phyloP scores from a whole-genome alignment of 2,888 invertebrate genomes.

The Ctenicera cuprea region DNA sequence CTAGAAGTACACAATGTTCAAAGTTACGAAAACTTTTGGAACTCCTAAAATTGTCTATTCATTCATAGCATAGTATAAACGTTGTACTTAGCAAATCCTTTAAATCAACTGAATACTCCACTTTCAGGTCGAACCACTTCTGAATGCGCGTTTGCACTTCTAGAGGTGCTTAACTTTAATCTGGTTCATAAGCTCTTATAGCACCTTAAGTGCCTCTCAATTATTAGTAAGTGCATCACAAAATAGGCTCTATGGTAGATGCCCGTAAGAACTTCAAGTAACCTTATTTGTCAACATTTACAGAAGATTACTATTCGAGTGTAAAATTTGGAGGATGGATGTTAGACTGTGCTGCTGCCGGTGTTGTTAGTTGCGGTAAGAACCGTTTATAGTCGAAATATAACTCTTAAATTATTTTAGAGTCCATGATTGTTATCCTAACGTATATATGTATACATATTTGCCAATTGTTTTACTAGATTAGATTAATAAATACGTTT shows the following conservation, averaged over 20 bases:
- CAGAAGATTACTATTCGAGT: constrained; percentile 63
- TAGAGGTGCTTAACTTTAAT: constrained; percentile 69
- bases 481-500: too few relatives aligned
- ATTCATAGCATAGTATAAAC: too few relatives aligned
- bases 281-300: constrained; percentile 67
- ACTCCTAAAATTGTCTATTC: too few relatives aligned
- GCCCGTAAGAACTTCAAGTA: constrained; percentile 45
- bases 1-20: too few relatives aligned
- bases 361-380: neutral
- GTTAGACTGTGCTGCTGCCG: constrained; percentile 43
- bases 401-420: too few relatives aligned
- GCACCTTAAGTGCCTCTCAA: constrained; percentile 70
- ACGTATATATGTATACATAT: too few relatives aligned
- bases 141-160: constrained; percentile 57
- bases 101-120: constrained; percentile 59
- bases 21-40: too few relatives aligned
- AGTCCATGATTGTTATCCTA: too few relatives aligned
- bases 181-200: constrained; percentile 67
- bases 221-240: constrained; percentile 64
- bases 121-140: constrained; percentile 56
- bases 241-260: constrained; percentile 55
- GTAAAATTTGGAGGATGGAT: constrained; percentile 54
- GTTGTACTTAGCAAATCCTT: constrained; percentile 54
- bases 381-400: too few relatives aligned
- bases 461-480: too few relatives aligned